These are phyloP conservation scores for Teleogryllus occipitalis DNA, from an alignment of 1,140 invertebrate genomes.

Conservation along the genomic window DNA sequence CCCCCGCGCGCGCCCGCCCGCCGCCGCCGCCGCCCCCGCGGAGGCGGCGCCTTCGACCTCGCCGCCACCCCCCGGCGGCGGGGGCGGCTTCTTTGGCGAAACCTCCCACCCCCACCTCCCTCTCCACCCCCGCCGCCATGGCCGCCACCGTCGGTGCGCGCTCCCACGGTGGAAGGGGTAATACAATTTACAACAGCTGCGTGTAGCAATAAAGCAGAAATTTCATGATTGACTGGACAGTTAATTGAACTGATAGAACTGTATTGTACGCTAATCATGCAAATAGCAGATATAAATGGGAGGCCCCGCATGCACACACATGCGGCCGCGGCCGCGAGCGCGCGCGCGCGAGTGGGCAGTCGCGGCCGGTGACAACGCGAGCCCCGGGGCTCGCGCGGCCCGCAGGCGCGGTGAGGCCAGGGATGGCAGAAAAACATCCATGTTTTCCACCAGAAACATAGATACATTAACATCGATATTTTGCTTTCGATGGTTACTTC, in stretches of 20 bases:
- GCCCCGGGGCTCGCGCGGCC: too few relatives aligned
- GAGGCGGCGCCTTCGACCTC: background rate
- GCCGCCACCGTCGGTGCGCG: background rate
- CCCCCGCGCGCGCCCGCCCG: background rate
- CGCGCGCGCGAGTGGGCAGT: background rate
- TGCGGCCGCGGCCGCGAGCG: background rate
- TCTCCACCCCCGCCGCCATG: too few relatives aligned
- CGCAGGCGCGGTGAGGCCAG: too few relatives aligned
- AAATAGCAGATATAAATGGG: background rate
- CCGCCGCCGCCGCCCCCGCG: background rate
- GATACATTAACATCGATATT: too few relatives aligned
- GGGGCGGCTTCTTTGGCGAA: too few relatives aligned
- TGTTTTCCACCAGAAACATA: too few relatives aligned
- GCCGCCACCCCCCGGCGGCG: background rate
- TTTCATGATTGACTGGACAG: background rate
- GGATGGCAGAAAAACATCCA: too few relatives aligned
- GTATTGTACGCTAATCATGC: conserved; percentile 4
- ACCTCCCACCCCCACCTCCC: too few relatives aligned
- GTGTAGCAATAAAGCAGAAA: conserved; percentile 1
- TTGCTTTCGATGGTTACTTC: too few relatives aligned
- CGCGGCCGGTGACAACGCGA: background rate
- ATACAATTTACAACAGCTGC: conserved; percentile 4
- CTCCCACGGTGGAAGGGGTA: background rate
- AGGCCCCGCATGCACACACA: background rate
- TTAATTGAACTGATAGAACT: conserved; percentile 5